Percentiles rank a stretch among this genome's conserved stretches.
phyloP scores from a whole-genome alignment of 64 coral and sea anemone species.

The Stichodactyla mertensii region DNA sequence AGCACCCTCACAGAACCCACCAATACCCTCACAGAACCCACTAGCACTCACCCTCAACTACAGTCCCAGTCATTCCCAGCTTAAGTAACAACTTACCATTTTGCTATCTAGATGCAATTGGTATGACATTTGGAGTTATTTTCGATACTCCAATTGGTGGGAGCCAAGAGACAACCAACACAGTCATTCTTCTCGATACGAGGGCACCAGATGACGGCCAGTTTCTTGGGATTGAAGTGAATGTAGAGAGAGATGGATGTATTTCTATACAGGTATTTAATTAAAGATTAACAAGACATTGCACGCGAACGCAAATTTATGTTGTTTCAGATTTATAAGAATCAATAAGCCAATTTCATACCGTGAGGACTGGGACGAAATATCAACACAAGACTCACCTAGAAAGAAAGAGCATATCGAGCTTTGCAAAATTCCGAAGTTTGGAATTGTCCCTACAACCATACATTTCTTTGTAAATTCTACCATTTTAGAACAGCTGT shows the following conservation, averaged over 20 bases:
- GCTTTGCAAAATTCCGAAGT: no score
- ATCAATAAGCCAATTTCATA: no score
- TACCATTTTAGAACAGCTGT: no score
- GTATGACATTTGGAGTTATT: constrained; percentile 22
- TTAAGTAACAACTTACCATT: no score
- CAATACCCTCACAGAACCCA: background rate
- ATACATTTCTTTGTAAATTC: no score
- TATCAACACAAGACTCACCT: no score
- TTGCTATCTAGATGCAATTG: constrained; percentile 2
- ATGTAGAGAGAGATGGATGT: constrained; percentile 19
- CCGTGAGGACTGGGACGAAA: no score
- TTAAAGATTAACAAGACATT: background rate
- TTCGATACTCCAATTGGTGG: background rate
- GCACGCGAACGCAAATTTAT: no score
- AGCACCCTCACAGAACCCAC: background rate
- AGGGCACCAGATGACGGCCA: constrained; percentile 37
- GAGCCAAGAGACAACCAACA: background rate
- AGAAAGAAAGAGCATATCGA: no score
- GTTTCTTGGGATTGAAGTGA: constrained; percentile 30
- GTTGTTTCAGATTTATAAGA: no score
- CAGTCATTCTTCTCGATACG: constrained; percentile 20
- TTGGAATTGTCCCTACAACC: no score
- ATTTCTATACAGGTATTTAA: constrained; percentile 38
- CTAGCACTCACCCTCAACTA: background rate
- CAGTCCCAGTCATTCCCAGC: background rate